Evolutionary conservation across 1,140 invertebrate species (phyloP), one percentile per base, ranked within the genome.

Genomic region (Stenopsyche tienmushanensis): DNA sequence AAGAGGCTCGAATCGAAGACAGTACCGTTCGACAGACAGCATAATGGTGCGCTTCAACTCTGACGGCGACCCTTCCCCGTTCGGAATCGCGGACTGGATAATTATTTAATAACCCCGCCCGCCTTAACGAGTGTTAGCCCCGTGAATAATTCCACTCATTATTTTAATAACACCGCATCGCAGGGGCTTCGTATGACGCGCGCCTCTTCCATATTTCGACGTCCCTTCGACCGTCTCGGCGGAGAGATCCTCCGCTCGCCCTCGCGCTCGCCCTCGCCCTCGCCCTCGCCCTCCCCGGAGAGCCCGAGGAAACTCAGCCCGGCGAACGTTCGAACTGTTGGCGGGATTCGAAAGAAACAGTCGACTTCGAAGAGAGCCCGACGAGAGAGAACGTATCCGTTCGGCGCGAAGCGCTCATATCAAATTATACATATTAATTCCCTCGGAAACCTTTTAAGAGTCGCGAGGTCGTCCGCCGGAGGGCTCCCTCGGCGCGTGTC

Each of bases 41-140:
- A n/a, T n/a, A n/a, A n/a, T n/a, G n/a, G n/a, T n/a, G n/a, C n/a
- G n/a, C n/a, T n/a, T n/a, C n/a, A n/a, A n/a, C n/a, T n/a, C 47
- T 65, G 62, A 62, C 47, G 64, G 44, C 49, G 58, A 65, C 68
- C 68, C 68, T 70, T 55, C 41, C 49, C 39, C 45, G 60, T 54
- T 49, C 53, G 26, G 50, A 66, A 64, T 64, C 68, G 66, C 67
- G 59, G 67, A 65, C 67, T 58, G 64, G 67, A 66, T 70, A 70
- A 70, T 70, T 70, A 64, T 70, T 70, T 70, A 70, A 70, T 70
- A 66, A 70, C 62, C 62, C 13, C 29, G 34, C 23, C 18, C 50
- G 41, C 23, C 42, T n/a, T 49, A 42, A 47, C 58, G 23, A 47
- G 58, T 47, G 54, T 41, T 39, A 20, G 54, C 3, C 26, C 15